These are phyloP conservation scores for Paramormyrops kingsleyae DNA, from an alignment of 2,113 vertebrate species.

Conservation along the genomic window DNA sequence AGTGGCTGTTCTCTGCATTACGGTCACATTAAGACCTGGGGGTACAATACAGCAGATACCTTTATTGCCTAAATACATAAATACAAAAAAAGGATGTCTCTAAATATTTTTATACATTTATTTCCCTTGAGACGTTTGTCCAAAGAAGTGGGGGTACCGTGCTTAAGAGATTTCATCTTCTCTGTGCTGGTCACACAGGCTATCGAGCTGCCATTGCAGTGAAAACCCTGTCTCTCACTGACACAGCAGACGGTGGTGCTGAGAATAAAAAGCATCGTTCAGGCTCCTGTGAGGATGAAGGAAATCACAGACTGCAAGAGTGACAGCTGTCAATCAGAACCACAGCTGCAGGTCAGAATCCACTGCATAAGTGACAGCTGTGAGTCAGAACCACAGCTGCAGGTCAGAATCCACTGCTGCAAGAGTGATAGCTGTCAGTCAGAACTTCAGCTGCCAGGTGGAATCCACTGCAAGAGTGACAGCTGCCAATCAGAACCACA, in stretches of 20 bases:
- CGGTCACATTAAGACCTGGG: not conserved
- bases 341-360: not conserved
- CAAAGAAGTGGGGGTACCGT: not conserved
- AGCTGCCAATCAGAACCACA: too few relatives aligned
- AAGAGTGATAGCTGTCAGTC: not conserved
- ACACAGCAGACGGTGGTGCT: not conserved
- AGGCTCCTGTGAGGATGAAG: not conserved
- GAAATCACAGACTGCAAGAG: not conserved
- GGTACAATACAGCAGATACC: not conserved
- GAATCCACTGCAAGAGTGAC: too few relatives aligned
- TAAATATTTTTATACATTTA: not conserved
- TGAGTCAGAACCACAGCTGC: not conserved
- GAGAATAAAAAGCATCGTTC: not conserved
- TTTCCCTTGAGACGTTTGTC: not conserved
- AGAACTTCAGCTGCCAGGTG: too few relatives aligned
- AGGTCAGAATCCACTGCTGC: not conserved
- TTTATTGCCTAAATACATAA: not conserved
- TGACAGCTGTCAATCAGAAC: not conserved
- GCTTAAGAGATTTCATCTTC: not conserved
- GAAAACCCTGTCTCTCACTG: not conserved
- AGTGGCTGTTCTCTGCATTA: not conserved
- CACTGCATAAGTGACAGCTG: not conserved
- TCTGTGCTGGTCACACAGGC: not conserved
- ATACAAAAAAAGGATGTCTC: not conserved
- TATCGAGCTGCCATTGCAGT: not conserved